These are phyloP conservation scores for Zaprionus gabonicus DNA, from an alignment of 1,140 invertebrate species.

Conservation along the genomic window DNA sequence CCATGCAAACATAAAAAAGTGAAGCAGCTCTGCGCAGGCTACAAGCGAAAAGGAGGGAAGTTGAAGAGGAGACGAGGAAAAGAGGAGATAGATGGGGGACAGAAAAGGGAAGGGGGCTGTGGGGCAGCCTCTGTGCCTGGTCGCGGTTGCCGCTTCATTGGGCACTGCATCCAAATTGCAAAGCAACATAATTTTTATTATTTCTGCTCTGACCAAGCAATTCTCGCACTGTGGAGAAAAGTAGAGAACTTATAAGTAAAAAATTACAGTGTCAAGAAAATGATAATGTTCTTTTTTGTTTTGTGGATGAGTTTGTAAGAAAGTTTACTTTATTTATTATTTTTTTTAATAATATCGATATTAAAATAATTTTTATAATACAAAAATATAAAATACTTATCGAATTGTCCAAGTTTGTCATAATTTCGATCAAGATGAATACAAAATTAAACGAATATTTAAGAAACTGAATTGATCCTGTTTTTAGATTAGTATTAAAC, in stretches of 20 bases:
- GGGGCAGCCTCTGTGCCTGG: background rate
- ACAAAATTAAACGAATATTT: too few species aligned
- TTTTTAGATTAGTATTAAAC: too few species aligned
- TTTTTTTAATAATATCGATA: too few species aligned
- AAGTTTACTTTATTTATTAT: background rate
- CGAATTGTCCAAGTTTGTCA: too few species aligned
- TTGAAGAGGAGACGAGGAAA: background rate
- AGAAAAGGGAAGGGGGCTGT: background rate
- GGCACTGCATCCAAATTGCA: constrained; percentile 65
- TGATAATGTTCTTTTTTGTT: background rate
- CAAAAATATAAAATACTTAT: too few species aligned
- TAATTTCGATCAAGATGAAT: too few species aligned
- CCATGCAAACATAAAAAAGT: constrained; percentile 79
- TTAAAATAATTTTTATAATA: too few species aligned
- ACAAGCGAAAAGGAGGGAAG: background rate
- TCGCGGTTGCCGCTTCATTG: constrained; percentile 42
- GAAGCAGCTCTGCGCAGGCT: constrained; percentile 31
- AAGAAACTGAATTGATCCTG: too few species aligned
- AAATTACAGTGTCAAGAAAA: background rate
- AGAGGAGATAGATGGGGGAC: background rate
- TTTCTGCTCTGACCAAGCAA: constrained; percentile 58
- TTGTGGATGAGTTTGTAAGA: background rate
- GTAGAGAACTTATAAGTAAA: background rate
- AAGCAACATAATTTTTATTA: constrained; percentile 69
- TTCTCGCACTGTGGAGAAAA: constrained; percentile 54